Conservation (phyloP, 2,888 invertebrate genomes). For the Ophioninae sp. region DNA sequence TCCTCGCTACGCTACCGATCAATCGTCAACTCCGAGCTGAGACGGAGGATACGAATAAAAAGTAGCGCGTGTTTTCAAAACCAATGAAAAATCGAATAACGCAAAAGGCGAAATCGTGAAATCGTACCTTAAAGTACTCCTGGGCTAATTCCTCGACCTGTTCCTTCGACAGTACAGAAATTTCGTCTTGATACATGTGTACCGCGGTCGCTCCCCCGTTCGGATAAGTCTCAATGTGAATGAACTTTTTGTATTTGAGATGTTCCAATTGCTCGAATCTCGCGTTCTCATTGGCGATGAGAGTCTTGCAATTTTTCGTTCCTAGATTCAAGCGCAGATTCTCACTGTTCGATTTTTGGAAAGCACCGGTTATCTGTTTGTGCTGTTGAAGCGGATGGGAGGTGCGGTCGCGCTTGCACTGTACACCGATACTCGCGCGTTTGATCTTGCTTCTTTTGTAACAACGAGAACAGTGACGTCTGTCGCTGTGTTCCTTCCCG, state of each 20-base stretch:
- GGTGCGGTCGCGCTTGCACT: slow-evolving; percentile 85
- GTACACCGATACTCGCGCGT: slow-evolving; percentile 88
- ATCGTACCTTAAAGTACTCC: slow-evolving; percentile 93
- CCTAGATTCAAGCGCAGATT: slow-evolving; percentile 77
- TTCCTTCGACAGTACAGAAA: slow-evolving; percentile 86
- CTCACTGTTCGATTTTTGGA: slow-evolving; percentile 72
- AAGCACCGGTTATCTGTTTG: slow-evolving; percentile 68
- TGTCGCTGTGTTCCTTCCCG: slow-evolving; percentile 74
- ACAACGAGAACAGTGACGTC: slow-evolving; percentile 85
- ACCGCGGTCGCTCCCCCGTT: slow-evolving; percentile 97
- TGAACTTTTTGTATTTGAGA: slow-evolving; percentile 87
- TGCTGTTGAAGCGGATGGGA: slow-evolving; percentile 70
- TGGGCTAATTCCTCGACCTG: slow-evolving; percentile 91
- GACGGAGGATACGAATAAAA: not conserved
- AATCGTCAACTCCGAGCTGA: too few relatives aligned
- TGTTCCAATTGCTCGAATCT: slow-evolving; percentile 78
- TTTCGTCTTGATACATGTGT: slow-evolving; percentile 95
- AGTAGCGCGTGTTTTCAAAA: not conserved
- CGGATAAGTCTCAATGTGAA: slow-evolving; percentile 95
- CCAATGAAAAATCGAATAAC: not conserved
- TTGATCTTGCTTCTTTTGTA: slow-evolving; percentile 87
- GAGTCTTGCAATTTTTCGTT: slow-evolving; percentile 74
- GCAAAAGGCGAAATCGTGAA: slow-evolving; percentile 2
- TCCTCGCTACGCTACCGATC: too few relatives aligned
- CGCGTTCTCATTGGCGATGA: slow-evolving; percentile 67